Base-by-base conservation (phyloP, 2,888 invertebrate species). In the Aproaerema taeniolella region DNA sequence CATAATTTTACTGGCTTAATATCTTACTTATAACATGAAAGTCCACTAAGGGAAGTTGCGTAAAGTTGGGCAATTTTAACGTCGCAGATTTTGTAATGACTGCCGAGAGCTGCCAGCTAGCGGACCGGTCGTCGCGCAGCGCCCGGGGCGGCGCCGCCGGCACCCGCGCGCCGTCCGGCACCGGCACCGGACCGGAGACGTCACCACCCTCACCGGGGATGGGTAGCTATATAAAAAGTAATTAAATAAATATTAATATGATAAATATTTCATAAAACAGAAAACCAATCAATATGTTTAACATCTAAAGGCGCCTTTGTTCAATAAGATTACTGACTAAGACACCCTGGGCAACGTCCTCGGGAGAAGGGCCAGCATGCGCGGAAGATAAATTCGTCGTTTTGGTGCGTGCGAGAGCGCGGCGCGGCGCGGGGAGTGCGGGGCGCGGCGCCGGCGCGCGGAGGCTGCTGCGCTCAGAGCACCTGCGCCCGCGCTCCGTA, bases 381-480 rank as follows among this genome's bases (percentile, higher is more conserved):
- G 70, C 81, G 76, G 80, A 82, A 83, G 83, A 85, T 82, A 81
- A 85, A 81, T 85, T 78, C 66, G 70, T 82, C 81, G 80, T 82
- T 83, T 82, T 79, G 83, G 80, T 82, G 79, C 78, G 83, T 81
- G 78, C 68, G 76, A 61, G 69, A 61, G 68, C 28, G 28, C 10
- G 11, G 36, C 16, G 36, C 67, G 61, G 71, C 68, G 70, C 64
- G 71, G 59, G 72, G 61, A 53, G 69, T 67, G 74, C 68, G 67
- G 81, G 66, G 66, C 77, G 87, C 85, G 87, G 87, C 85, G 88
- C 83, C 87, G 83, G 88, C 81, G 87, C 82, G 83, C 85, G 82
- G 86, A 79, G 85, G 86, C 85, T 88, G 89, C 88, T 83, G 89
- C 89, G 89, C 89, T 89, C 90, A 89, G 90, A 90, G 90, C 91